Evolutionary conservation across 2,113 vertebrate genomes (phyloP).

Genomic region (Bufo gargarizans): DNA sequence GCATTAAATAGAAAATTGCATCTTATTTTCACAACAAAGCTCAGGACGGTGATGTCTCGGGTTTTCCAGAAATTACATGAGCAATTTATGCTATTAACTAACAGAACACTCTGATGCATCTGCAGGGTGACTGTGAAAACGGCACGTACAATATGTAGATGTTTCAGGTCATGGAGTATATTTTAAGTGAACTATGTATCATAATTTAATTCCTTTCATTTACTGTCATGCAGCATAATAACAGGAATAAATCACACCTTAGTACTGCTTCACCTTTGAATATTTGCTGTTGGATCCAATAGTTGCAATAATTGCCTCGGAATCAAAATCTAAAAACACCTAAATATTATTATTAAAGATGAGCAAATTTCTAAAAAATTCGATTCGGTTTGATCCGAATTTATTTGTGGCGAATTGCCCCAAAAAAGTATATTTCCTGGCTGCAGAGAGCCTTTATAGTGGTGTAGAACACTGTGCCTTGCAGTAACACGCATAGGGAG

Average conservation of each 20-base stretch:
- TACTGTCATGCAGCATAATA: slow-evolving; percentile 53
- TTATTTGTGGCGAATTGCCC: too few species aligned
- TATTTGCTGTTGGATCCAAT: slow-evolving; percentile 27
- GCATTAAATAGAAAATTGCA: background rate
- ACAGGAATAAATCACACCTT: slow-evolving; percentile 47
- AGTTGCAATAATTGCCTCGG: slow-evolving; percentile 39
- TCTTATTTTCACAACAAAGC: slow-evolving; percentile 4
- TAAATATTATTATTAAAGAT: background rate
- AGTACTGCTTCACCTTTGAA: slow-evolving; percentile 37
- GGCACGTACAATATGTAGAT: background rate
- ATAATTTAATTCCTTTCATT: slow-evolving; percentile 48
- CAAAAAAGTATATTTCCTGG: too few species aligned
- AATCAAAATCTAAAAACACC: slow-evolving; percentile 28
- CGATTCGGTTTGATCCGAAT: too few species aligned
- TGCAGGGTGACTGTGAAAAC: background rate
- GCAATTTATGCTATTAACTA: background rate
- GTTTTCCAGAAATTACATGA: background rate
- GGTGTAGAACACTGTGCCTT: too few species aligned
- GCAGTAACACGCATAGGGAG: too few species aligned
- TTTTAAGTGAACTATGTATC: slow-evolving; percentile 26
- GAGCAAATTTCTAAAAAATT: too few species aligned
- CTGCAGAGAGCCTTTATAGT: too few species aligned
- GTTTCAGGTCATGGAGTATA: slow-evolving; percentile 11
- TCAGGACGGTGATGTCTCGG: background rate
- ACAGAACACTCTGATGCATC: background rate